phyloP scores from a whole-genome alignment of 2,797 vertebrate genomes.

The Phrynocephalus forsythii region DNA sequence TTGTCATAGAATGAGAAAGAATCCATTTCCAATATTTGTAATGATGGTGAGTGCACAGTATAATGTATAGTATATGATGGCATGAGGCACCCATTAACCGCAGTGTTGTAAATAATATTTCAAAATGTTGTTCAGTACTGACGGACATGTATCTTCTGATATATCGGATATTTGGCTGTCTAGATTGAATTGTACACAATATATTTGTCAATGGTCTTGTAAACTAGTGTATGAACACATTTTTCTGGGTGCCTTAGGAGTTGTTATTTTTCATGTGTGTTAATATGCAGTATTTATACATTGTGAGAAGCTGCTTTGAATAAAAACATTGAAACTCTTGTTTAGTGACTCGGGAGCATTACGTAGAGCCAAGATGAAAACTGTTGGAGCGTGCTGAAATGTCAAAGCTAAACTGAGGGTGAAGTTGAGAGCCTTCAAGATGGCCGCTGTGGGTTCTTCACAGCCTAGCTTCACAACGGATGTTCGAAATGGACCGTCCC shows the following conservation, averaged over 20 bases:
- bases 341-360: slow-evolving; percentile 53
- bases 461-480: too few species aligned
- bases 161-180: slow-evolving; percentile 82
- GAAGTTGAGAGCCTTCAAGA: too few species aligned
- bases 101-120: slow-evolving; percentile 81
- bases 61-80: slow-evolving; percentile 76
- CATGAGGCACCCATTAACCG: slow-evolving; percentile 79
- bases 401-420: neutral
- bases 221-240: slow-evolving; percentile 87
- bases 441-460: too few species aligned
- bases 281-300: slow-evolving; percentile 88
- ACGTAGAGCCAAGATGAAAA: neutral
- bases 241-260: slow-evolving; percentile 94
- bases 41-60: slow-evolving; percentile 77
- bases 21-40: slow-evolving; percentile 81
- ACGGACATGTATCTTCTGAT: slow-evolving; percentile 80
- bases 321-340: slow-evolving; percentile 86
- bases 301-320: slow-evolving; percentile 90
- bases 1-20: slow-evolving; percentile 74
- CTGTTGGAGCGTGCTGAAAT: neutral
- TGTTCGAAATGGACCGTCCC: too few species aligned
- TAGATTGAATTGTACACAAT: slow-evolving; percentile 82
- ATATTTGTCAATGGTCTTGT: slow-evolving; percentile 82
- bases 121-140: slow-evolving; percentile 76
- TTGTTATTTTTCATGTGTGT: slow-evolving; percentile 90